Base-by-base conservation (phyloP, 2,888 invertebrate genomes). In the Drosophila yooni region DNA sequence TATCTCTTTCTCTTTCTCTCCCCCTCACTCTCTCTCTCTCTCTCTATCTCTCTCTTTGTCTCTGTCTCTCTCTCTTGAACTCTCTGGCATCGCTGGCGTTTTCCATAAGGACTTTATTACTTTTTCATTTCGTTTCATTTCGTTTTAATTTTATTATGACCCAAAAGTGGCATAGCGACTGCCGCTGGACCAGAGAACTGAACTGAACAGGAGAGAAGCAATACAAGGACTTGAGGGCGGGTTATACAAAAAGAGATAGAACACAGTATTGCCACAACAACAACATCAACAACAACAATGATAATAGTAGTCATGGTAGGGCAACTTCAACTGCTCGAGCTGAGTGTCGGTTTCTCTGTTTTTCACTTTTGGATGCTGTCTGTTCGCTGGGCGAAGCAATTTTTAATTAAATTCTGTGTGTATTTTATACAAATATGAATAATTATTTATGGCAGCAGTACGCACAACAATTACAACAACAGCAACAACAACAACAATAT, bases 71-170 rank as follows among this genome's bases (percentile, higher is more conserved):
- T 6, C 31, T 33, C 52, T 62, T 52, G 65, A 51, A 46, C 36
- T 57, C n/a, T 61, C n/a, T 61, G 70, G 77, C 62, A 60, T 58
- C 61, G 63, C 67, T 71, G 74, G 50, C 84, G 75, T 88, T 85
- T 82, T 85, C 88, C 89, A 91, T 90, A 80, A 90, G 91, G 87
- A 90, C 89, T 87, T 89, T 90, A 89, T 87, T 90, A 89, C 89
- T 90, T 89, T 90, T 89, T 90, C 85, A 91, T 91, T 89, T 87
- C 89, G 82, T 89, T 89, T 91, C 89, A 89, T 91, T 90, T 89
- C 75, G 83, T 83, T 90, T 89, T 90, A 91, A 91, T 91, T 89
- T 90, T 76, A 90, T 89, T 89, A 87, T 79, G 87, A 87, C 79
- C 78, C 77, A 77, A 84, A 89, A 79, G 78, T 81, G 78, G 78